Percentiles rank a stretch among this genome's conserved stretches.
These are phyloP conservation scores for Drosophila merina DNA, from an alignment of 2,888 invertebrate species.

Conservation along the genomic window DNA sequence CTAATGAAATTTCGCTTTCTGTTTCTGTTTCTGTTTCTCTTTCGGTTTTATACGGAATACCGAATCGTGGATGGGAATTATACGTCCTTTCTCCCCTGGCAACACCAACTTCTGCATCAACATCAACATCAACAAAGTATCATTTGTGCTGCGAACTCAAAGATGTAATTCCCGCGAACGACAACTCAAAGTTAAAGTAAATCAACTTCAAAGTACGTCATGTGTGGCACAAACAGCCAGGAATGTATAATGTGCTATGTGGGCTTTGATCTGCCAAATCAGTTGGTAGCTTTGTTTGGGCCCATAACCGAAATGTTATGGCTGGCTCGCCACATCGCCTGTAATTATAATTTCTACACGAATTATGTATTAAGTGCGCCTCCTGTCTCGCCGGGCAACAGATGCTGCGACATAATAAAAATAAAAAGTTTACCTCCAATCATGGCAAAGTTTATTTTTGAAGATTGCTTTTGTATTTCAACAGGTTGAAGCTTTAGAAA, in stretches of 20 bases:
- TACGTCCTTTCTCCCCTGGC: slow-evolving; percentile 16
- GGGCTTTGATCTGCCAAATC: slow-evolving; percentile 65
- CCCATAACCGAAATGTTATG: slow-evolving; percentile 53
- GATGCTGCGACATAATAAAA: slow-evolving; percentile 46
- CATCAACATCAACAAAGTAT: slow-evolving; percentile 62
- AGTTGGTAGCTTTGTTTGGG: slow-evolving; percentile 48
- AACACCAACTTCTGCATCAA: slow-evolving; percentile 24
- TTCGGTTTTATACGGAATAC: slow-evolving; percentile 6
- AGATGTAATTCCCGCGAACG: slow-evolving; percentile 72
- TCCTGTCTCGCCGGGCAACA: slow-evolving; percentile 48
- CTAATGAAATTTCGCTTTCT: slow-evolving; percentile 54
- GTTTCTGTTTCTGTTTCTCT: slow-evolving; percentile 22
- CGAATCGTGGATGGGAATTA: slow-evolving; percentile 8
- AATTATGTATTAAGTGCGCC: slow-evolving; percentile 55
- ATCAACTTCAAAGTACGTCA: slow-evolving; percentile 67
- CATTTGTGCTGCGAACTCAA: slow-evolving; percentile 70
- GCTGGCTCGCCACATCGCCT: slow-evolving; percentile 48
- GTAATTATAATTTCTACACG: slow-evolving; percentile 64
- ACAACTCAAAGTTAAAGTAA: slow-evolving; percentile 73
- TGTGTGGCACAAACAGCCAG: slow-evolving; percentile 31
- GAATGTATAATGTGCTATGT: slow-evolving; percentile 10
- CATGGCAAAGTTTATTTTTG: slow-evolving; percentile 12
- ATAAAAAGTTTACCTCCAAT: slow-evolving; percentile 43
- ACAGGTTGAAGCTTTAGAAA: not conserved
- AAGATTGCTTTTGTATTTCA: not conserved